Base-by-base conservation (phyloP, 2,113 vertebrate species). In the Gopherus evgoodei region DNA sequence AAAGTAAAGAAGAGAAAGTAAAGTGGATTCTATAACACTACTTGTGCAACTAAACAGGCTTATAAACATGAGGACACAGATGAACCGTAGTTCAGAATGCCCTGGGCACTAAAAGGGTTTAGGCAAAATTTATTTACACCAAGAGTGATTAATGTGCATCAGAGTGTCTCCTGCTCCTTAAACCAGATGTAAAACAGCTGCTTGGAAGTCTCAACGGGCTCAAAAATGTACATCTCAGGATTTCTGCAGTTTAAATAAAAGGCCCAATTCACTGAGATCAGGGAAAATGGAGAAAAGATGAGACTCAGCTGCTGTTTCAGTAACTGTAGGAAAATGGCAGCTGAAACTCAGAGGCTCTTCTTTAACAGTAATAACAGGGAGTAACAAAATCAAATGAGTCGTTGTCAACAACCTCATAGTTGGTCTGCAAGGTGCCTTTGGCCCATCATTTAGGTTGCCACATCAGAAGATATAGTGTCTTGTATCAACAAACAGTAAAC, bases 241-340 rank as follows among this genome's bases (percentile, higher is more conserved):
- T 82, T 84, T 84, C 57, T 81, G 17, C 38, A 14, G 47, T 52
- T 92, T 88, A 85, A 87, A 92, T 81, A 16, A 88, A 92, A 47
- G 42, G 14, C 24, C 47, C 57, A 91, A 81, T 84, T 94, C 47
- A 59, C 11, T 89, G 81, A 50, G 81, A 84, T 35, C 5, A 47
- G 54, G 11, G 3, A 90, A 38, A 91, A 91, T 24, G 19, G 3
- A 29, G n/a, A 84, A 89, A 42, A 86, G 21, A 52, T 44, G 8
- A 14, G n/a, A 76, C 52, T 95, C 87, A 81, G 75, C 79, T 92
- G 85, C 81, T 87, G 9, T 54, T 86, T 93, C 44, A 56, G 2
- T 83, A 91, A 88, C 35, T 78, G 42, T 31, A 92, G 80, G 83
- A 79, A 90, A 87, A 16, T 81, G 78, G 79, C 57, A 96, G 86